A percentile compares a stretch with the other conserved stretches of the same genome.
phyloP scores from a whole-genome alignment of 2,888 invertebrate genomes.

The Sesia bembeciformis region DNA sequence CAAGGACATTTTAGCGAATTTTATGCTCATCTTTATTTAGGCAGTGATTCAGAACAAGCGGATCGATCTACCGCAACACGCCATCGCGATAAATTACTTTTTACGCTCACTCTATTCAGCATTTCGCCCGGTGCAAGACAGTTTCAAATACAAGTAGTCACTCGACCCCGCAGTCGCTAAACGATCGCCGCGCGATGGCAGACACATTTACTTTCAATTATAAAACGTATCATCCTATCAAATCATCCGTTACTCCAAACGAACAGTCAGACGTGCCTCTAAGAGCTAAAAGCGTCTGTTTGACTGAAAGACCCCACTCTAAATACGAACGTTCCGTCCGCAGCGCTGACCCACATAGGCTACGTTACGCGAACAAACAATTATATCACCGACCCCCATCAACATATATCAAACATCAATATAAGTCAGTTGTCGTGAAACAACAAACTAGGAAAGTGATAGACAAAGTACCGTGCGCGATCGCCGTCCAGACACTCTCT shows the following conservation, averaged over 20 bases:
- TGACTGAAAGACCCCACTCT: conserved; percentile 48
- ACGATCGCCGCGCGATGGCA: conserved; percentile 1
- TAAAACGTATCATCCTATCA: background rate
- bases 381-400: conserved; percentile 26
- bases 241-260: background rate
- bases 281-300: conserved; percentile 53
- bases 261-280: conserved; percentile 23
- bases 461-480: conserved; percentile 49
- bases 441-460: conserved; percentile 42
- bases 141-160: conserved; percentile 36
- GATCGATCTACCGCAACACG: conserved; percentile 62
- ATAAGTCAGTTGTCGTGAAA: conserved; percentile 36
- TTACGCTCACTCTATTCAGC: conserved; percentile 44
- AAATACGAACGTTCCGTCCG: conserved; percentile 43
- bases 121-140: conserved; percentile 38
- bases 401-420: conserved; percentile 14
- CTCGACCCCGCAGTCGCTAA: conserved; percentile 19
- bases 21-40: conserved; percentile 61
- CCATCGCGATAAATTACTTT: conserved; percentile 66
- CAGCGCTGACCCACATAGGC: conserved; percentile 44
- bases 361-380: conserved; percentile 33
- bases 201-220: background rate
- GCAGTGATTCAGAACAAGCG: conserved; percentile 32
- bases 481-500: conserved; percentile 54
- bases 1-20: conserved; percentile 43